Evolutionary conservation across 2,113 vertebrate species (phyloP).

Genomic region (Tinamus guttatus): DNA sequence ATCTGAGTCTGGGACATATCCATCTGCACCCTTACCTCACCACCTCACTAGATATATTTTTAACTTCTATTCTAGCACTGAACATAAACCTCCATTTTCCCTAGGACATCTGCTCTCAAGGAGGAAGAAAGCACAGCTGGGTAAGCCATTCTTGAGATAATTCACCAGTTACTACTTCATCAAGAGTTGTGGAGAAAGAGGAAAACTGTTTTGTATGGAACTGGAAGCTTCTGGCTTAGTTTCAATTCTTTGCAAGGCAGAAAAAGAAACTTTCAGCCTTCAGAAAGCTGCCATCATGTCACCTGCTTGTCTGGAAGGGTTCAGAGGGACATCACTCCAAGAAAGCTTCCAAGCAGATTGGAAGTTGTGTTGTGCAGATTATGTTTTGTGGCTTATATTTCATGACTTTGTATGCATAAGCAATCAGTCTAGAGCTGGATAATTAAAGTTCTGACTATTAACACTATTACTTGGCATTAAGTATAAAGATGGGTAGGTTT

Average conservation of each 20-base stretch:
- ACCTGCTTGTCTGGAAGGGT: not conserved
- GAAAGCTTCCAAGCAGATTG: not conserved
- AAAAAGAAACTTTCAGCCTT: not conserved
- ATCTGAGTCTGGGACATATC: not conserved
- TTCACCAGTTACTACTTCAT: not conserved
- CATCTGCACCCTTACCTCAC: not conserved
- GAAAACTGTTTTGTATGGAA: not conserved
- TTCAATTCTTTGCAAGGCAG: not conserved
- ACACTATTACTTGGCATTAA: not conserved
- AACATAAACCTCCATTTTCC: not conserved
- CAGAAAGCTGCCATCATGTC: not conserved
- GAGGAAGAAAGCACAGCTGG: not conserved
- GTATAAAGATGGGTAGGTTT: not conserved
- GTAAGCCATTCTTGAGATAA: not conserved
- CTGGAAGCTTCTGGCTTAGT: not conserved
- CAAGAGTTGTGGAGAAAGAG: not conserved
- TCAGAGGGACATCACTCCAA: not conserved
- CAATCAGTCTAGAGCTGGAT: not conserved
- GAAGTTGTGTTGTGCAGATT: accelerated
- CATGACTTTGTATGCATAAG: not conserved
- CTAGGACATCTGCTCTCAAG: not conserved
- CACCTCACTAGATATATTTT: not conserved
- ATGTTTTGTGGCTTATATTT: not conserved
- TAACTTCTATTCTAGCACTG: not conserved
- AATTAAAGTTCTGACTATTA: no score